Conservation (phyloP, 1,140 invertebrate genomes). For the Drosophila albomicans region DNA sequence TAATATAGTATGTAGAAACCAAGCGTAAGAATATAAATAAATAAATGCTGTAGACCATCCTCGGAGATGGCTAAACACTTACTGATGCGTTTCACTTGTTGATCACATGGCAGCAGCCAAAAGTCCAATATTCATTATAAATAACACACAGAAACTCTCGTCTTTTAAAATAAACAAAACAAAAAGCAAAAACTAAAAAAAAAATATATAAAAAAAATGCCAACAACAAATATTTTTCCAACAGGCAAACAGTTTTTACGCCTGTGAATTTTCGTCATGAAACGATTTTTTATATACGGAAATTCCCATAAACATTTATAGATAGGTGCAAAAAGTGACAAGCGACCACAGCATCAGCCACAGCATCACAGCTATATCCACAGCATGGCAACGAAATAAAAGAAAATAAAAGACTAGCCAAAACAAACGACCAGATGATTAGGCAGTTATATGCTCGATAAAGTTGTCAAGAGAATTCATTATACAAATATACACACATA, state of each 20-base stretch:
- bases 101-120: slow-evolving; percentile 45
- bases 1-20: slow-evolving; percentile 29
- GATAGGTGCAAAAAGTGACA: slow-evolving; percentile 15
- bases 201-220: slow-evolving; percentile 23
- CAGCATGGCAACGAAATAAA: slow-evolving; percentile 36
- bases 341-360: not conserved
- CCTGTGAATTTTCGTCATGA: slow-evolving; percentile 44
- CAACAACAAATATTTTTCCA: slow-evolving; percentile 15
- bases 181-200: slow-evolving; percentile 10
- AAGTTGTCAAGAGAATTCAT: not conserved
- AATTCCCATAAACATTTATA: slow-evolving; percentile 43
- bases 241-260: slow-evolving; percentile 41
- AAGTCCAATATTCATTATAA: slow-evolving; percentile 50
- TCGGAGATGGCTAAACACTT: slow-evolving; percentile 37
- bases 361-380: slow-evolving; percentile 12
- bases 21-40: slow-evolving; percentile 18
- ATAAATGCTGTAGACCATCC: slow-evolving; percentile 35
- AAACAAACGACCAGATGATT: slow-evolving; percentile 19
- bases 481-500: not conserved
- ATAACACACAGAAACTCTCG: slow-evolving; percentile 46
- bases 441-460: slow-evolving; percentile 7
- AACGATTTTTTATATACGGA: slow-evolving; percentile 40
- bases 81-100: slow-evolving; percentile 41
- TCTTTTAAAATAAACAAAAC: slow-evolving; percentile 46
- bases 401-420: slow-evolving; percentile 1